Conservation (phyloP, 2,113 vertebrate species). For the Rissa tridactyla region DNA sequence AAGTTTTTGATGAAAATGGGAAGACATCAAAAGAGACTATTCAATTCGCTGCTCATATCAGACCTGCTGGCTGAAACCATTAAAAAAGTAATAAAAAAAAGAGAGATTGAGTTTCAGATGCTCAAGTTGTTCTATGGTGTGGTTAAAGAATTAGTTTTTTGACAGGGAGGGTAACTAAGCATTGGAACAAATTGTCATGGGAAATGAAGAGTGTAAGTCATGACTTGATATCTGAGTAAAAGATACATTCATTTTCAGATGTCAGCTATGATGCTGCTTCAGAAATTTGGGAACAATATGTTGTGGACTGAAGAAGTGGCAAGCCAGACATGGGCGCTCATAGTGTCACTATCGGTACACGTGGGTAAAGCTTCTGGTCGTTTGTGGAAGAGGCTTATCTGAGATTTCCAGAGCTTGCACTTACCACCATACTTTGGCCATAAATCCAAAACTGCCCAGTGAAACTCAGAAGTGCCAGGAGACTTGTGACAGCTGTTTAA, state of each 20-base stretch:
- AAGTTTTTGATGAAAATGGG: neutral
- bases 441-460: neutral
- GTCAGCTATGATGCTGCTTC: neutral
- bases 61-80: neutral
- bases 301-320: neutral
- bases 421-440: neutral
- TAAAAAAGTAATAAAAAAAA: neutral
- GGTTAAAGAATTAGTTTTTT: neutral
- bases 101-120: neutral
- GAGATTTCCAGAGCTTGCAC: neutral
- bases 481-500: neutral
- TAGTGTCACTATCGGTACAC: neutral
- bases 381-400: neutral
- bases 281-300: neutral
- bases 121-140: neutral
- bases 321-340: neutral
- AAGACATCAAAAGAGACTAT: neutral
- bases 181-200: neutral
- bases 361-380: accelerated
- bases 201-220: neutral
- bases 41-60: neutral
- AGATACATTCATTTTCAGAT: neutral
- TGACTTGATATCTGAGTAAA: neutral
- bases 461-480: neutral
- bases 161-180: neutral